These are phyloP conservation scores for Aldabrachelys gigantea DNA, from an alignment of 2,113 vertebrate genomes.

Conservation along the genomic window DNA sequence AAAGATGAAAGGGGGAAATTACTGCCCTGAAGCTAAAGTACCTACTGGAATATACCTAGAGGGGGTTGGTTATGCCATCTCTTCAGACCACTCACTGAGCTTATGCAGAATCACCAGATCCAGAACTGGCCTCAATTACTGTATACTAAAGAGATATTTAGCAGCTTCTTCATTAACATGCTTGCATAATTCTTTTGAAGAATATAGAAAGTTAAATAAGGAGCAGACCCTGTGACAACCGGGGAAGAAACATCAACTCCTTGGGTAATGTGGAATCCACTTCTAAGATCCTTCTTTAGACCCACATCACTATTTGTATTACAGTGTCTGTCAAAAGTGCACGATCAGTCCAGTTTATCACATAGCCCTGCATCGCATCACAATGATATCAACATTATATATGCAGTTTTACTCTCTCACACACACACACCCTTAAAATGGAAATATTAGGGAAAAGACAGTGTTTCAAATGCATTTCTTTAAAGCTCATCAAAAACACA, in stretches of 20 bases:
- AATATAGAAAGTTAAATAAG: neutral
- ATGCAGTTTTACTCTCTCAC: neutral
- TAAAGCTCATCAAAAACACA: neutral
- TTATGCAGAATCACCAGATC: neutral
- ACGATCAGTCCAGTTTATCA: neutral
- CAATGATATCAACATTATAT: neutral
- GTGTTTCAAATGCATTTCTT: neutral
- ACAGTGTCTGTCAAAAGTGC: neutral
- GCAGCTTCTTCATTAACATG: neutral
- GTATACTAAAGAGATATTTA: neutral
- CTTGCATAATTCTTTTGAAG: neutral
- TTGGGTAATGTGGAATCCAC: neutral
- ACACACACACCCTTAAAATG: neutral
- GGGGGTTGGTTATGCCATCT: neutral
- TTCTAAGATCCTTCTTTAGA: neutral
- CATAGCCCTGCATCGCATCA: neutral
- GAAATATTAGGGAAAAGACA: neutral
- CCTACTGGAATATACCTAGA: neutral
- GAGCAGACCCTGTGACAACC: neutral
- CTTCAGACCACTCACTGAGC: fast-evolving
- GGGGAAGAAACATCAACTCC: neutral
- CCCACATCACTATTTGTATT: neutral
- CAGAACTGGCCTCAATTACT: neutral
- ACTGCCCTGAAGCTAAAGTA: neutral
- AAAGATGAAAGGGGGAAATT: neutral